Percentiles rank a stretch among this genome's conserved stretches.
phyloP scores from a whole-genome alignment of 2,113 vertebrate genomes.

The Empidonax traillii region DNA sequence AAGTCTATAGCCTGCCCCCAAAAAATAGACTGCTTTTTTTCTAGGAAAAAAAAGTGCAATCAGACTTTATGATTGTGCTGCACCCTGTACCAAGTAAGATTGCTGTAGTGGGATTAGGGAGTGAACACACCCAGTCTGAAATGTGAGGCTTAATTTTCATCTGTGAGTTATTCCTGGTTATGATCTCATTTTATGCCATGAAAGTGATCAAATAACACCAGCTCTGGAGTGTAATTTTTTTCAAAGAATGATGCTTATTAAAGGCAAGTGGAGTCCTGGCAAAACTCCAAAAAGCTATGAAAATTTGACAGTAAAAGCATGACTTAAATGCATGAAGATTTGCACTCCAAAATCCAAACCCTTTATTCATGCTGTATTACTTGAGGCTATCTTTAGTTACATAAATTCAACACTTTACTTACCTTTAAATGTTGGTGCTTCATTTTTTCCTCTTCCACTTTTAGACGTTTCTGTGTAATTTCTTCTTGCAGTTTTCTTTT shows the following conservation, averaged over 20 bases:
- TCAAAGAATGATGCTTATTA: conserved; percentile 22
- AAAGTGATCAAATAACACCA: conserved; percentile 46
- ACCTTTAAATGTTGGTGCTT: conserved; percentile 96
- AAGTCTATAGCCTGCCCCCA: background rate
- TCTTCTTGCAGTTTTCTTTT: conserved; percentile 95
- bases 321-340: conserved; percentile 9
- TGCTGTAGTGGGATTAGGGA: conserved; percentile 38
- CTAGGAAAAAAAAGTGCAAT: background rate
- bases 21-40: background rate
- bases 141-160: conserved; percentile 63
- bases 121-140: conserved; percentile 59
- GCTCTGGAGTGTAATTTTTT: conserved; percentile 9
- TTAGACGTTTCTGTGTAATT: conserved; percentile 88
- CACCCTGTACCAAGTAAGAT: background rate
- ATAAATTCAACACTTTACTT: conserved; percentile 5
- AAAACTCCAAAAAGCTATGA: background rate
- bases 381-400: background rate
- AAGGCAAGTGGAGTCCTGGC: conserved; percentile 29
- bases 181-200: conserved; percentile 68
- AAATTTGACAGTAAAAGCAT: conserved; percentile 38
- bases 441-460: conserved; percentile 92
- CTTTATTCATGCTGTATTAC: background rate
- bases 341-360: background rate
- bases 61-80: conserved; percentile 1
- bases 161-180: conserved; percentile 69